A percentile compares a stretch with the other conserved stretches of the same genome.
phyloP scores from a whole-genome alignment of 2,888 invertebrate genomes.

The Drosophila macrospina region DNA sequence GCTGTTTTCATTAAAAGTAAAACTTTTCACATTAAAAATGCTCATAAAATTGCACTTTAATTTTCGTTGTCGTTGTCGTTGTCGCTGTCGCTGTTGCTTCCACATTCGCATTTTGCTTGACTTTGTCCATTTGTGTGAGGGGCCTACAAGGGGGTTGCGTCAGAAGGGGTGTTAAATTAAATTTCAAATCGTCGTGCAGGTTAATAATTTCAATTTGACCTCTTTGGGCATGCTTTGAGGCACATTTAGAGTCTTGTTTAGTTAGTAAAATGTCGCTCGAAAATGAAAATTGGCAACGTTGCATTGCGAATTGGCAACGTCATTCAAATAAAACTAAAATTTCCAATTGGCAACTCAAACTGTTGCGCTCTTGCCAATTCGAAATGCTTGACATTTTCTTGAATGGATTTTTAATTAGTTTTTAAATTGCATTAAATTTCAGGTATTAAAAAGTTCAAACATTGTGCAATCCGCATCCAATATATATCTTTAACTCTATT shows the following conservation, averaged over 20 bases:
- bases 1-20: constrained; percentile 71
- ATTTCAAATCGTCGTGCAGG: constrained; percentile 72
- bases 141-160: neutral
- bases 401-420: constrained; percentile 63
- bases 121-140: constrained; percentile 48
- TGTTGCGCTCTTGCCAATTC: constrained; percentile 55
- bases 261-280: constrained; percentile 31
- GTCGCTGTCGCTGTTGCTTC: constrained; percentile 37
- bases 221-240: constrained; percentile 50
- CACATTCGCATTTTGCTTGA: constrained; percentile 50
- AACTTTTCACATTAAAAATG: constrained; percentile 79
- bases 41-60: constrained; percentile 79
- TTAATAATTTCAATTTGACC: constrained; percentile 79
- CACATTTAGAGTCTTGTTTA: constrained; percentile 29
- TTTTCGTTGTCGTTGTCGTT: constrained; percentile 50
- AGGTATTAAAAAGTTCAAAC: constrained; percentile 41
- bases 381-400: constrained; percentile 70
- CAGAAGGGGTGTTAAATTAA: constrained; percentile 55
- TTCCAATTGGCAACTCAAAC: constrained; percentile 55
- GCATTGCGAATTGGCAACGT: constrained; percentile 40
- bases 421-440: constrained; percentile 34
- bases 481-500: neutral
- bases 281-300: constrained; percentile 32
- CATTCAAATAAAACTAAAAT: constrained; percentile 37
- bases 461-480: constrained; percentile 30